Evolutionary conservation across 2,888 invertebrate species (phyloP).

Genomic region (Stomorhina lunata): DNA sequence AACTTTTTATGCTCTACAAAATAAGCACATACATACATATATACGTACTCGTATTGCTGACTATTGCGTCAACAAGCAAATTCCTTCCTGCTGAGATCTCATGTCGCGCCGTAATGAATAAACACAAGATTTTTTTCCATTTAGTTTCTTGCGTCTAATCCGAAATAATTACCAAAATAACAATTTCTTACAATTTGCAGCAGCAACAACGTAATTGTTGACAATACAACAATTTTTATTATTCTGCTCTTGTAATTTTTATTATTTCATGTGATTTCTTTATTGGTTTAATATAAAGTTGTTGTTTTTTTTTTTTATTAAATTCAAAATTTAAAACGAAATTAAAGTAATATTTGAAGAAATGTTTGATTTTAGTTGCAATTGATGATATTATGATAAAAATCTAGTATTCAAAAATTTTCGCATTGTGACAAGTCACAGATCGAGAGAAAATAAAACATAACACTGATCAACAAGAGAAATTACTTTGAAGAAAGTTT

Average conservation of each 20-base stretch:
- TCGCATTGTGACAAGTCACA: too few relatives aligned
- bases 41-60: conserved; percentile 33
- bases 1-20: neutral
- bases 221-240: conserved; percentile 16
- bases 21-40: neutral
- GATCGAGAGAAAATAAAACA: too few relatives aligned
- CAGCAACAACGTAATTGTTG: conserved; percentile 52
- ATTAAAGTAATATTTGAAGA: neutral
- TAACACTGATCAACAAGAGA: too few relatives aligned
- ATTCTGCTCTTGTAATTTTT: neutral
- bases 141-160: conserved; percentile 60
- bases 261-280: neutral
- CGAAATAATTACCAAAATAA: conserved; percentile 70
- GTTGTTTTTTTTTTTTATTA: neutral
- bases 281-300: neutral
- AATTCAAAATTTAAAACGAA: neutral
- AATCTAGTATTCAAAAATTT: too few relatives aligned
- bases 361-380: too few relatives aligned
- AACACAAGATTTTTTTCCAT: conserved; percentile 58
- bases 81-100: conserved; percentile 61
- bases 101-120: conserved; percentile 67
- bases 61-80: conserved; percentile 47
- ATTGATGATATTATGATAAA: too few relatives aligned
- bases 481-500: too few relatives aligned
- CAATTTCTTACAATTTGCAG: conserved; percentile 64